Evolutionary conservation across 2,797 vertebrate species (phyloP).

Genomic region (Babyrousa celebensis): DNA sequence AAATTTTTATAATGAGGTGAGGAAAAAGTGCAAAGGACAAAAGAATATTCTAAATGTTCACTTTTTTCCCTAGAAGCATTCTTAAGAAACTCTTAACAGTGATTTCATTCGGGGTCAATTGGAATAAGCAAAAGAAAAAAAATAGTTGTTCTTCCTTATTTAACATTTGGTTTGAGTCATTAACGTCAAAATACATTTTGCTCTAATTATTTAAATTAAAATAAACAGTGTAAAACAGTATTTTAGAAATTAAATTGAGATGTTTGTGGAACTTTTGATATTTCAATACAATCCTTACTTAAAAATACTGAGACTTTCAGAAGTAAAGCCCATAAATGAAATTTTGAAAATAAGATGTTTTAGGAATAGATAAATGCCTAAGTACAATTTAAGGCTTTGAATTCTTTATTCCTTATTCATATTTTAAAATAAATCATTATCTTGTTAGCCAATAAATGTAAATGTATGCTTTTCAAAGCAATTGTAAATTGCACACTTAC

Average conservation of each 20-base stretch:
- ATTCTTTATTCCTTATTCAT: neutral
- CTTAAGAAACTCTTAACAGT: neutral
- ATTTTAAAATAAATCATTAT: neutral
- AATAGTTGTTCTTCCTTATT: neutral
- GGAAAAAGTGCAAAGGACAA: neutral
- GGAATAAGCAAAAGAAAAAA: neutral
- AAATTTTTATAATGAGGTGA: neutral
- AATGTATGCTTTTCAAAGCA: neutral
- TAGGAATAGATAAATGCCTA: neutral
- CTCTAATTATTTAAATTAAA: neutral
- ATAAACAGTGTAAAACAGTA: neutral
- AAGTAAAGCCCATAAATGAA: neutral
- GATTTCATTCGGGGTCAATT: neutral
- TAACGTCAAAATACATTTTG: neutral
- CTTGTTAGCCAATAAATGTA: neutral
- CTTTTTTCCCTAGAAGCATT: neutral
- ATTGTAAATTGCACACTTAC: neutral
- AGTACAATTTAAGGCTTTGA: neutral
- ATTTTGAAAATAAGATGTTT: constrained; percentile 1
- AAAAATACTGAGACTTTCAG: neutral
- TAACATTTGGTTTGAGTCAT: neutral
- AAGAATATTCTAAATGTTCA: neutral
- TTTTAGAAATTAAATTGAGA: constrained; percentile 1
- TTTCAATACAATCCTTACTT: neutral
- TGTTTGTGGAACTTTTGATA: neutral